Evolutionary conservation across 2,113 vertebrate genomes (phyloP).

Genomic region (Seriola quinqueradiata): DNA sequence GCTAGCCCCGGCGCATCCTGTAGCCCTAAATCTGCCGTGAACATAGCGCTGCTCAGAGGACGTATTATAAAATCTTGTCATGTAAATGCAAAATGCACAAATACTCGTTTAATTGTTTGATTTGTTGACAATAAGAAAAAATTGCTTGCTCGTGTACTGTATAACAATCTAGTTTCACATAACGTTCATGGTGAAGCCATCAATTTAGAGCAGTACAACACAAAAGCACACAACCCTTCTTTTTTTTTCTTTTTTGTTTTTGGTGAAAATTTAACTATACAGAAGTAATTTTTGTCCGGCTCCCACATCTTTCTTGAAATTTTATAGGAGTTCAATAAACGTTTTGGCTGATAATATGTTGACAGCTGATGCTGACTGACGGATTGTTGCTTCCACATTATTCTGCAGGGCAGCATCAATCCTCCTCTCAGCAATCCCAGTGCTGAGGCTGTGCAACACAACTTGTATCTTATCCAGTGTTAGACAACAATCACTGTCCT

Average conservation of each 20-base stretch:
- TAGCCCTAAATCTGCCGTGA: too few species aligned
- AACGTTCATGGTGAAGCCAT: background rate
- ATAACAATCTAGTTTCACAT: background rate
- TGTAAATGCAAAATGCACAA: too few species aligned
- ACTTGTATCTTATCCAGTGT: conserved; percentile 3
- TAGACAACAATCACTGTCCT: conserved; percentile 14
- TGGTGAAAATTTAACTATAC: background rate
- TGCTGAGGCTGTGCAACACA: conserved; percentile 19
- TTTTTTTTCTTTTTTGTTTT: background rate
- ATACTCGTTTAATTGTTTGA: background rate
- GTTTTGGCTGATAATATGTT: conserved; percentile 18
- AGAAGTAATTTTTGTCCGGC: background rate
- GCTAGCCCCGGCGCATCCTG: too few species aligned
- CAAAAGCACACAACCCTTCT: background rate
- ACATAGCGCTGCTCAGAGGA: too few species aligned
- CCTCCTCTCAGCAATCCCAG: conserved; percentile 16
- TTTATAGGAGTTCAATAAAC: background rate
- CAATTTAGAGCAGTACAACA: background rate
- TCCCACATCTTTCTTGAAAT: conserved; percentile 3
- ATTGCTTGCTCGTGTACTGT: too few species aligned
- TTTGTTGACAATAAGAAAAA: conserved; percentile 3
- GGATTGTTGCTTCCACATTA: conserved; percentile 28
- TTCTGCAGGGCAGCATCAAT: conserved; percentile 27
- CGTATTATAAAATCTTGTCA: too few species aligned
- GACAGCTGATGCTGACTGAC: conserved; percentile 40